Evolutionary conservation across 2,113 vertebrate species (phyloP), one percentile per base, ranked within the genome.

Genomic region (Apodemus sylvaticus): DNA sequence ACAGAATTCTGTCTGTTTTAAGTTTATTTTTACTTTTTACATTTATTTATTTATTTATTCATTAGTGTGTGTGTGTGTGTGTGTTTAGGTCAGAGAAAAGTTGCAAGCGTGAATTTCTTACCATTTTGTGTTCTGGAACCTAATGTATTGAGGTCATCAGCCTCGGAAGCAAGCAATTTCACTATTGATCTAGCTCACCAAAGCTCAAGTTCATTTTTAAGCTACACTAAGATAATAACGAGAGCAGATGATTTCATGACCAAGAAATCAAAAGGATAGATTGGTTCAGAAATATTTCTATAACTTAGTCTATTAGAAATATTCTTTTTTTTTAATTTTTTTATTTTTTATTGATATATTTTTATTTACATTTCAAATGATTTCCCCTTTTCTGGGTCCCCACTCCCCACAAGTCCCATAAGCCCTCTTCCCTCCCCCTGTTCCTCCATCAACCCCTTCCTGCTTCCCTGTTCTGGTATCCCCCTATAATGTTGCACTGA

Each of bases 1-100:
- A 68, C 70, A 94, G 34, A 96, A 76, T 78, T 92, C 3, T 68
- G 17, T 87, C 26, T 92, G 4, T 60, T 95, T 95, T 39, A 87
- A 94, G 90, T 62, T 92, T 4, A 64, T 78, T 95, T 96, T 81
- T 66, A 81, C 31, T n/a, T 68, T 45, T 66, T 14, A 42, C 1
- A 62, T 85, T 62, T 85, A 62, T 83, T 29, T 10, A 42, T 83
- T 42, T 42, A 45, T 62, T 58, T 2, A 22, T 74, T 74, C 26
- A 48, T n/a, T n/a, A n/a, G 9, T 74, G 39, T 42, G 34, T 45
- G 39, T 76, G 74, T 77, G 74, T 48, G 13, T 77, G n/a, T 48
- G 74, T 48, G 12, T 77, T 31, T 81, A 58, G 8, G 31, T 85
- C 26, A 62, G n/a, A 29, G 81, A n/a, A 60, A 39, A 45, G 7